Conservation (phyloP, 2,113 vertebrate genomes). For the Castor canadensis region DNA sequence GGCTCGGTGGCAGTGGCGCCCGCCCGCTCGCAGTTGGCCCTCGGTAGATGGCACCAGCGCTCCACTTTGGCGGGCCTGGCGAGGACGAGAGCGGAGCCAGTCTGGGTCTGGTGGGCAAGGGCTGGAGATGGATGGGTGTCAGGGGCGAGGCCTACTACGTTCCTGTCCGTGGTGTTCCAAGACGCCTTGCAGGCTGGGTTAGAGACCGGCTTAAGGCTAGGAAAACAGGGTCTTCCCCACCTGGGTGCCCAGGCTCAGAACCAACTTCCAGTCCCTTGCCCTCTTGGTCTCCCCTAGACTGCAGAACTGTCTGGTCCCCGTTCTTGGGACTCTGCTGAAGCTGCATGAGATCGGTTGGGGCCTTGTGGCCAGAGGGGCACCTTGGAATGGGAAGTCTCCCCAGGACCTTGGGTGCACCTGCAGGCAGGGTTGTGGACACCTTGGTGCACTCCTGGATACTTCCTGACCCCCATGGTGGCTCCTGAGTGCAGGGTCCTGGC, state of each 20-base stretch:
- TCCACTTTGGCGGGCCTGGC: constrained; percentile 89
- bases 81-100: constrained; percentile 2
- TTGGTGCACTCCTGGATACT: background rate
- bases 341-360: rapidly evolving
- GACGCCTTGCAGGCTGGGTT: background rate
- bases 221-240: background rate
- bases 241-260: rapidly evolving
- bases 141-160: background rate
- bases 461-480: background rate
- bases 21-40: constrained; percentile 54
- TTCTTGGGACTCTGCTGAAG: background rate
- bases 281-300: background rate
- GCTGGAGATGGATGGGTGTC: background rate
- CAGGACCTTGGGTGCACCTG: background rate
- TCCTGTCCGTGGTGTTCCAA: background rate
- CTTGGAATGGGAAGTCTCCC: rapidly evolving
- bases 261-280: background rate
- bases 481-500: rapidly evolving
- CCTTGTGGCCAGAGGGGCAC: rapidly evolving
- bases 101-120: background rate
- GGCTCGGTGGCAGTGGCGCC: background rate
- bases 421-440: no score
- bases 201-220: rapidly evolving
- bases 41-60: constrained; percentile 99
- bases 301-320: no score